phyloP scores from a whole-genome alignment of 2,113 vertebrate species.

The Gnathonemus echidnorhynchus region DNA sequence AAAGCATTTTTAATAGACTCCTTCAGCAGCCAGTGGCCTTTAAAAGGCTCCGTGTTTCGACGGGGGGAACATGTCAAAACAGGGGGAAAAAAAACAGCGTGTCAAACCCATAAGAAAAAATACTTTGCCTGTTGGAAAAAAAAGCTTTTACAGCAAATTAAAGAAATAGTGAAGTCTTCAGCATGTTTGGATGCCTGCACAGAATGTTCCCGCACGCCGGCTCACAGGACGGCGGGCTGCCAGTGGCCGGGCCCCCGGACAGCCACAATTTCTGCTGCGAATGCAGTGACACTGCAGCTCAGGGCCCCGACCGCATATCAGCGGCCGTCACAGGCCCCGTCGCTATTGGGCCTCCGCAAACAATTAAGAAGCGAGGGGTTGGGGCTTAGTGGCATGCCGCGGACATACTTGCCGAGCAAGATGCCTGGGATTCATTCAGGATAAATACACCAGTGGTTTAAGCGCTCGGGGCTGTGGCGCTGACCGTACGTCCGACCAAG shows the following conservation, averaged over 20 bases:
- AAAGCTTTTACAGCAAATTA: conserved; percentile 27
- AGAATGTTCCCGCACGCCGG: background rate
- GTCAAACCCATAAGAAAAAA: conserved; percentile 29
- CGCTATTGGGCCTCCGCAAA: conserved; percentile 7
- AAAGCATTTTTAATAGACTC: conserved; percentile 26
- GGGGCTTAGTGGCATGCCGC: background rate
- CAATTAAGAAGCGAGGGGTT: conserved; percentile 21
- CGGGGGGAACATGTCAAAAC: conserved; percentile 11
- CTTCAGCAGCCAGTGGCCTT: conserved; percentile 18
- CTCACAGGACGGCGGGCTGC: background rate
- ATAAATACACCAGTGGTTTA: background rate
- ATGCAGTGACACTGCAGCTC: background rate
- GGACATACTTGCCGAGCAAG: background rate
- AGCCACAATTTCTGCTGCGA: conserved; percentile 12
- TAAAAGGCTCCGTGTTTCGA: conserved; percentile 21
- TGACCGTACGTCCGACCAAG: background rate
- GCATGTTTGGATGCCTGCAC: conserved; percentile 17
- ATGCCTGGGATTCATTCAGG: background rate
- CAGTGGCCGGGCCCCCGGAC: background rate
- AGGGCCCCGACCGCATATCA: conserved; percentile 21
- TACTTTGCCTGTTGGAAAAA: background rate
- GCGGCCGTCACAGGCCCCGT: background rate
- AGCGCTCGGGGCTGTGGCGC: background rate
- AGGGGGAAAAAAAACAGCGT: conserved; percentile 14
- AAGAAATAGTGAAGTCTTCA: conserved; percentile 17